Conservation (phyloP, 2,797 vertebrate species). For the Tapera naevia region DNA sequence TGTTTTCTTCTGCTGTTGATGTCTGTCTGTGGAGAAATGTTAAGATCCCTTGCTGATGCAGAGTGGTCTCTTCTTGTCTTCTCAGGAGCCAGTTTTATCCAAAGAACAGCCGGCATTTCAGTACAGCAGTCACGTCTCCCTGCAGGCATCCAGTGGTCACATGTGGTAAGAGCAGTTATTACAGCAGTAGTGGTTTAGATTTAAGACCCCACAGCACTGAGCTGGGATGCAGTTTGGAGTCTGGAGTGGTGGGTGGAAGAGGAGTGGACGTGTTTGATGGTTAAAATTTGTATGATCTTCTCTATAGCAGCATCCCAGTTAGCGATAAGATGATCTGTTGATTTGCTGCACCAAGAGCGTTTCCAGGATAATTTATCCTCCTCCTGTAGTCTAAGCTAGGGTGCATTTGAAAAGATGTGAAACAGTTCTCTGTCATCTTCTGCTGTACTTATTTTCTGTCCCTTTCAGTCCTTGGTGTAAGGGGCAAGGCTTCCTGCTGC, state of each 20-base stretch:
- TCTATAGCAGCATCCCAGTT: neutral
- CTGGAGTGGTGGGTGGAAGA: neutral
- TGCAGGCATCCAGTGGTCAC: slow-evolving; percentile 96
- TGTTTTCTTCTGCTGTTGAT: neutral
- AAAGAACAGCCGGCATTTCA: slow-evolving; percentile 98
- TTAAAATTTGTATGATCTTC: neutral
- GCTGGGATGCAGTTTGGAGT: neutral
- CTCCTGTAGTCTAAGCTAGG: neutral
- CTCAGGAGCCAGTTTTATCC: slow-evolving; percentile 93
- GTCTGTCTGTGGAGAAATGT: neutral
- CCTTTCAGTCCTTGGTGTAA: neutral
- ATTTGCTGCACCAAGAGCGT: neutral
- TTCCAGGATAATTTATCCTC: neutral
- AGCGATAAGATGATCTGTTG: neutral
- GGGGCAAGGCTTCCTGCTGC: neutral
- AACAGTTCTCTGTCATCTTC: neutral
- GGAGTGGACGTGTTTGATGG: neutral
- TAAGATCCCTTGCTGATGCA: neutral
- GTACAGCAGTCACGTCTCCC: slow-evolving; percentile 97
- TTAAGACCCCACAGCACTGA: neutral
- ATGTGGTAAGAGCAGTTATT: slow-evolving; percentile 88
- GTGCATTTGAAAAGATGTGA: neutral
- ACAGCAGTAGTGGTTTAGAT: neutral
- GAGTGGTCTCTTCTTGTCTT: neutral
- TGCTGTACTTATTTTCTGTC: neutral